Base-by-base conservation (phyloP, 2,797 vertebrate species). In the Sciurus vulgaris region DNA sequence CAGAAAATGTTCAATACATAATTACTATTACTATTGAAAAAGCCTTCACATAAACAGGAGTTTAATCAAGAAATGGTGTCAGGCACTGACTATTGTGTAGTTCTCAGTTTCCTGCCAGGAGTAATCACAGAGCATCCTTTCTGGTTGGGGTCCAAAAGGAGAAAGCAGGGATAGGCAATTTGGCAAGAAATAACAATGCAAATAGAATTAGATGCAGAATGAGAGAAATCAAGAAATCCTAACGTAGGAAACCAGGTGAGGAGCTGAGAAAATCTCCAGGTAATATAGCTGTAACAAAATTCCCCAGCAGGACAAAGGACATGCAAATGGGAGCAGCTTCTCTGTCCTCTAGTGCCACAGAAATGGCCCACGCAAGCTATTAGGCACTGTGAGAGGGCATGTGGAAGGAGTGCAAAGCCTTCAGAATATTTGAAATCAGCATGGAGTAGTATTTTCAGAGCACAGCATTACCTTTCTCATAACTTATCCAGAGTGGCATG, bases 211-310 rank as follows among this genome's bases (percentile, higher is more conserved):
- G 38, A 78, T n/a, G 11, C n/a, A 67, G 49, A 88, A 18, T 28
- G 33, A 78, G 30, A 59, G 69, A 84, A 96, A 77, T 33, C 38
- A 81, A 92, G 78, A 88, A 67, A 94, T n/a, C 30, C 38, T 4
- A 33, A 41, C 88, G 28, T 28, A 38, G 41, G 41, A 85, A 93
- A 83, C 30, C 74, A 63, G 22, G 12, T 69, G 18, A 26, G 51
- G 24, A 78, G 49, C 61, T 13, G 1, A 85, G 63, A 24, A 89
- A 86, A 38, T 41, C 56, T 78, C 63, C 51, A 54, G 81, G 69
- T 69, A 87, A 84, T 76, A 28, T 47, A 49, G 13, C 17, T 59
- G 72, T 65, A 38, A 63, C 6, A 22, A 28, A 82, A 49, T 33
- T 26, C 35, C 33, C 33, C 67, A 56, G 74, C 35, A 90, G 33